Base-by-base conservation (phyloP, 2,113 vertebrate genomes). In the Semnopithecus entellus region DNA sequence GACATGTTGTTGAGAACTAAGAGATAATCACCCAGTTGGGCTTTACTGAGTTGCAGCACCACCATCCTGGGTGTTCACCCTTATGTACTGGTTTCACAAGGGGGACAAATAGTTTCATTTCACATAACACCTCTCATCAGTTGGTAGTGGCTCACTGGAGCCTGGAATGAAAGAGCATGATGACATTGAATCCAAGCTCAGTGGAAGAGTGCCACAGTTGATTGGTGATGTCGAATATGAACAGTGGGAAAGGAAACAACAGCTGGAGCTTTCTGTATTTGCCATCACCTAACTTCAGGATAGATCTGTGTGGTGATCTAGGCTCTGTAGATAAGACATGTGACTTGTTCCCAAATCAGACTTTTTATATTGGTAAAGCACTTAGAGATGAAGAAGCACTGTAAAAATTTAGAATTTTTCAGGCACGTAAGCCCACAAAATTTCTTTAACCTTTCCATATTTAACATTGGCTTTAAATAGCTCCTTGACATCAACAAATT, bases 401-500 rank as follows among this genome's bases (percentile, higher is more conserved):
- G 2, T 85, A 93, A 81, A 97, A 95, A 92, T 35, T 43, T 23
- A 88, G 57, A 61, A 48, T 61, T 87, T 88, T 84, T 76, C 32
- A 78, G 32, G 61, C 11, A 45, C 38, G 23, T 16, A 72, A 55
- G 27, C 66, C 43, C 79, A 85, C 70, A 92, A 45, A 92, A 73
- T 92, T 96, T 92, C 32, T 43, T 61, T 73, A 83, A 64, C 52
- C 40, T 94, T 90, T 92, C 14, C 23, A 14, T 83, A 83, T 87
- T 79, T 94, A 87, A 72, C 45, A 66, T 4, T 72, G 59, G n/a
- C 82, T 95, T 92, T 86, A 70, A 88, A 43, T 50, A 95, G 61
- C 43, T 90, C 9, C 68, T 90, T 83, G 59, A 96, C 61, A 87
- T 87, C 68, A 96, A 22, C 59, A 95, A 17, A 40, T 90, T 93